Percentiles rank a stretch among this genome's conserved stretches.
phyloP scores from a whole-genome alignment of 2,113 vertebrate genomes.

The Tupaia chinensis region DNA sequence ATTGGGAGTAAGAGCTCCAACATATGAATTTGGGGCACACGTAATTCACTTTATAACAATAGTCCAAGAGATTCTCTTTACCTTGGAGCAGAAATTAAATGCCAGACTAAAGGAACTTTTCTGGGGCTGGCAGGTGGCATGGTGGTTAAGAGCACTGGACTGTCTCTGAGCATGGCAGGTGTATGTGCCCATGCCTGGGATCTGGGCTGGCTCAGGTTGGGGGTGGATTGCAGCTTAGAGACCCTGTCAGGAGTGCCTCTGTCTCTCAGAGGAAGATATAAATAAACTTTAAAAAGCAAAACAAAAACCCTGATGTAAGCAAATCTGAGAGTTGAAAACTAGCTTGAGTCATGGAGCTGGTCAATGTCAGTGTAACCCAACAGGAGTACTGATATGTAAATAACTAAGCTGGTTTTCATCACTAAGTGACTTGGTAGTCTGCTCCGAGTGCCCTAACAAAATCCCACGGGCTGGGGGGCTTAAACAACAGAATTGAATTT shows the following conservation, averaged over 20 bases:
- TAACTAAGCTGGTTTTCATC: background rate
- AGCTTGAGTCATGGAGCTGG: background rate
- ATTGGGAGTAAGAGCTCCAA: background rate
- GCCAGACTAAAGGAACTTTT: background rate
- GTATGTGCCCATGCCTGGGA: no score
- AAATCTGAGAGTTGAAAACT: background rate
- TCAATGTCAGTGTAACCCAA: fast-evolving
- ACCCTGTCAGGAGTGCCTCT: no score
- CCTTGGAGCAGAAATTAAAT: background rate
- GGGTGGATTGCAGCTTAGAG: no score
- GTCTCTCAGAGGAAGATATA: no score
- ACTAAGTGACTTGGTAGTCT: no score
- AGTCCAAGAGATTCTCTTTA: background rate
- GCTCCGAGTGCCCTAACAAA: background rate
- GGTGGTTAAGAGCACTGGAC: no score
- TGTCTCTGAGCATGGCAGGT: no score
- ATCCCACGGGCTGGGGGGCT: background rate
- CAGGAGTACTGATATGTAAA: background rate
- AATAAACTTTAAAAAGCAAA: no score
- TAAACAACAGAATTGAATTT: background rate
- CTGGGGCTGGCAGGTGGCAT: no score
- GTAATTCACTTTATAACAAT: background rate
- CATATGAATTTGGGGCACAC: background rate
- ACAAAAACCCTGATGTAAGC: background rate
- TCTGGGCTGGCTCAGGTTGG: no score